Conservation (phyloP, 2,797 vertebrate genomes). For the Phaenicophaeus curvirostris region DNA sequence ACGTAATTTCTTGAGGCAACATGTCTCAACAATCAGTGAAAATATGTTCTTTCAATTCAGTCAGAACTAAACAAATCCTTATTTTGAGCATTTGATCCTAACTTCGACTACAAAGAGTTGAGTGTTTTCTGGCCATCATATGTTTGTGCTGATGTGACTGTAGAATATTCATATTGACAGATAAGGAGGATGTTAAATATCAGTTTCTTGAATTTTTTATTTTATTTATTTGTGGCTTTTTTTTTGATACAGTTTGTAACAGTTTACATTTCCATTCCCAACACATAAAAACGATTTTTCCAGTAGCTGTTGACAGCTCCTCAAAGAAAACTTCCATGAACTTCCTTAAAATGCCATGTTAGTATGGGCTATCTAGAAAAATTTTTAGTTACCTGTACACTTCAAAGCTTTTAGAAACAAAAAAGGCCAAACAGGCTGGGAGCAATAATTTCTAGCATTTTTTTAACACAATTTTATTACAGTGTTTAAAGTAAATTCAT, state of each 20-base stretch:
- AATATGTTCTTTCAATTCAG: not conserved
- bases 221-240: not conserved
- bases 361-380: not conserved
- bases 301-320: not conserved
- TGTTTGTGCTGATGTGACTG: not conserved
- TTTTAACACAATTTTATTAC: not conserved
- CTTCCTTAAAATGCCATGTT: not conserved
- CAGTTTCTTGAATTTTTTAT: not conserved
- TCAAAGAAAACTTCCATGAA: not conserved
- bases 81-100: not conserved
- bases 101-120: not conserved
- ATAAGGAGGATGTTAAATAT: not conserved
- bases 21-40: not conserved
- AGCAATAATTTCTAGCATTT: not conserved
- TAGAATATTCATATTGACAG: fast-evolving
- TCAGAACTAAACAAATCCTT: not conserved
- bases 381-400: not conserved
- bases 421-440: not conserved
- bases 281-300: not conserved
- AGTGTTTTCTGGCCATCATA: not conserved
- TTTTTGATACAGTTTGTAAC: not conserved
- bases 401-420: not conserved
- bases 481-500: not conserved
- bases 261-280: not conserved
- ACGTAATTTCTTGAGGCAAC: not conserved